These are phyloP conservation scores for Scolopax rusticola DNA, from an alignment of 2,797 vertebrate genomes.

Conservation along the genomic window DNA sequence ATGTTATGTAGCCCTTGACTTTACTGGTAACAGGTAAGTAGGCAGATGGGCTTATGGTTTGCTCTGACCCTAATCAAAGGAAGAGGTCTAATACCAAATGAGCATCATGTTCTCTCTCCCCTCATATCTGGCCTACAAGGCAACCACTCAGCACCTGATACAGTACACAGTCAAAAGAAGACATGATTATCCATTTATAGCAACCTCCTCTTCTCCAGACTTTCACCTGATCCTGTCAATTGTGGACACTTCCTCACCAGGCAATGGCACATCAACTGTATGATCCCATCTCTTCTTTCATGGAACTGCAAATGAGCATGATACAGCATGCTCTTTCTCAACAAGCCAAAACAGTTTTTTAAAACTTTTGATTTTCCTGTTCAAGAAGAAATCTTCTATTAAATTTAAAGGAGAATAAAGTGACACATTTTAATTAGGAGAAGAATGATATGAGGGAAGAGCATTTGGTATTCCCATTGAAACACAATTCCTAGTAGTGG, in stretches of 20 bases:
- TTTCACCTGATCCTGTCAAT: not conserved
- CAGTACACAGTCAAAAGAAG: not conserved
- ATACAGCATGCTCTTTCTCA: not conserved
- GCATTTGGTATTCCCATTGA: not conserved
- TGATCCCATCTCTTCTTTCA: not conserved
- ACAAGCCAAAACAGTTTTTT: not conserved
- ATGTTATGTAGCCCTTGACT: not conserved
- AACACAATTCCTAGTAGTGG: not conserved
- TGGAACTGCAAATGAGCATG: not conserved
- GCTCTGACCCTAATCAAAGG: not conserved
- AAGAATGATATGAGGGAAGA: not conserved
- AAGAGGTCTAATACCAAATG: not conserved
- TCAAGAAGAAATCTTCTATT: not conserved
- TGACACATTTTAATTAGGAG: not conserved
- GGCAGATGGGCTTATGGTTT: not conserved
- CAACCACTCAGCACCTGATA: not conserved
- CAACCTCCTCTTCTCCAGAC: not conserved
- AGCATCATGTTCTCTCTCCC: accelerated
- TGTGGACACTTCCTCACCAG: not conserved
- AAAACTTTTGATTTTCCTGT: not conserved
- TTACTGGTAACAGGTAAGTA: not conserved
- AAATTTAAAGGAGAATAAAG: not conserved
- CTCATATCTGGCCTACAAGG: not conserved
- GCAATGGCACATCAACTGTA: not conserved
- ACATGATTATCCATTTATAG: not conserved